phyloP scores from a whole-genome alignment of 2,113 vertebrate species.

The Brevimyrus niger region DNA sequence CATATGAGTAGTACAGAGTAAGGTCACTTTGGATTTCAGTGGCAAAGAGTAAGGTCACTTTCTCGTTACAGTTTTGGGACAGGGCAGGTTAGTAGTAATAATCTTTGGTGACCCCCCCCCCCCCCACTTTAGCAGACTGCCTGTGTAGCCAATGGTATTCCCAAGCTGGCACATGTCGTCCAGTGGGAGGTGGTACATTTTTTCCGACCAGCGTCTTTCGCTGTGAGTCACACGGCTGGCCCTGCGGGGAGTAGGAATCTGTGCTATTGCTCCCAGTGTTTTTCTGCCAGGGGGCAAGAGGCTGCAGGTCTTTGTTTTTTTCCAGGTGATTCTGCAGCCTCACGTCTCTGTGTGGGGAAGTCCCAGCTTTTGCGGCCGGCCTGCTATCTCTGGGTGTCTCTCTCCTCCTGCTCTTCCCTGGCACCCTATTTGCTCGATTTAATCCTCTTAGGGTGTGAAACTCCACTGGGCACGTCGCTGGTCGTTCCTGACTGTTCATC shows the following conservation, averaged over 20 bases:
- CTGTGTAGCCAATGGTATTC: background rate
- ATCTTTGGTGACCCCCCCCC: conserved; percentile 4
- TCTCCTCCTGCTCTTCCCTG: background rate
- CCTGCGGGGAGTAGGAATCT: background rate
- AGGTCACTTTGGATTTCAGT: background rate
- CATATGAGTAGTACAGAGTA: background rate
- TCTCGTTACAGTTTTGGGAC: background rate
- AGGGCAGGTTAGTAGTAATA: background rate
- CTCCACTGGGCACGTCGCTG: background rate
- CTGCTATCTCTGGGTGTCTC: background rate
- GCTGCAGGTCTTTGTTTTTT: background rate
- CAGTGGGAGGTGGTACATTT: background rate
- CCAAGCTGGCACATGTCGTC: background rate
- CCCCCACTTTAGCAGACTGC: conserved; percentile 2
- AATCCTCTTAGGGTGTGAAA: background rate
- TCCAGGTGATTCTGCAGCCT: background rate
- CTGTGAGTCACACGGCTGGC: background rate
- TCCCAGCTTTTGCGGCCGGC: background rate
- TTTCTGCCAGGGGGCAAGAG: background rate
- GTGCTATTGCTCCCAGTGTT: background rate
- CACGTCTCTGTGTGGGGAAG: background rate
- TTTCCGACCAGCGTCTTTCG: background rate
- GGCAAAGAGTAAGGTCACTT: background rate
- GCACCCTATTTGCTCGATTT: background rate
- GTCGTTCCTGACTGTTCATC: background rate